Evolutionary conservation across 2,888 invertebrate genomes (phyloP).

Genomic region (Hypomecis atomaria): DNA sequence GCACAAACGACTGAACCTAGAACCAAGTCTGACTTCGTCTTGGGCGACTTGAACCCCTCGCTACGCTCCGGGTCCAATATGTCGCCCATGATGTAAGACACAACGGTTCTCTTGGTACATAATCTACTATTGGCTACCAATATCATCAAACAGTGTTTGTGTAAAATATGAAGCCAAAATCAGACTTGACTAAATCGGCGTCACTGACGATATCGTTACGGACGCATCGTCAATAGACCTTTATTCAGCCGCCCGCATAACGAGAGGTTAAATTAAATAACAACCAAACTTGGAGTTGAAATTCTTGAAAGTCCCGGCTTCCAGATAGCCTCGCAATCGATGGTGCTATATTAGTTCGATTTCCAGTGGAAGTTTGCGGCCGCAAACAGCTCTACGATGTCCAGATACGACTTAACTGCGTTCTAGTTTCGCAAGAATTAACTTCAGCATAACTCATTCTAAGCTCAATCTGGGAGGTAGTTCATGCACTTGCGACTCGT

Average conservation of each 20-base stretch:
- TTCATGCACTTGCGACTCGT: slow-evolving; percentile 3
- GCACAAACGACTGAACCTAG: too few species aligned
- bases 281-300: slow-evolving; percentile 64
- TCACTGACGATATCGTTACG: too few species aligned
- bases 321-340: slow-evolving; percentile 26
- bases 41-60: too few species aligned
- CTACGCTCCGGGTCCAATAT: too few species aligned
- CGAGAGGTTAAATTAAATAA: slow-evolving; percentile 81
- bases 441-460: slow-evolving; percentile 20
- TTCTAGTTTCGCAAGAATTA: slow-evolving; percentile 25
- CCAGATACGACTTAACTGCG: slow-evolving; percentile 22
- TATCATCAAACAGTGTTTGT: too few species aligned
- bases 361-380: slow-evolving; percentile 66
- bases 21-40: too few species aligned
- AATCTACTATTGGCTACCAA: too few species aligned
- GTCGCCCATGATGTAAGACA: too few species aligned
- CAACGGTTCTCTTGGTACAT: too few species aligned
- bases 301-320: slow-evolving; percentile 30
- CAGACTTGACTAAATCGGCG: too few species aligned
- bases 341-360: slow-evolving; percentile 33
- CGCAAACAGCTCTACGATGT: slow-evolving; percentile 60
- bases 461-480: slow-evolving; percentile 12
- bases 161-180: too few species aligned
- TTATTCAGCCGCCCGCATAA: slow-evolving; percentile 69
- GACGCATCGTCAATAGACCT: too few species aligned